Evolutionary conservation across 2,113 vertebrate species (phyloP).

Genomic region (Oryzias javanicus): DNA sequence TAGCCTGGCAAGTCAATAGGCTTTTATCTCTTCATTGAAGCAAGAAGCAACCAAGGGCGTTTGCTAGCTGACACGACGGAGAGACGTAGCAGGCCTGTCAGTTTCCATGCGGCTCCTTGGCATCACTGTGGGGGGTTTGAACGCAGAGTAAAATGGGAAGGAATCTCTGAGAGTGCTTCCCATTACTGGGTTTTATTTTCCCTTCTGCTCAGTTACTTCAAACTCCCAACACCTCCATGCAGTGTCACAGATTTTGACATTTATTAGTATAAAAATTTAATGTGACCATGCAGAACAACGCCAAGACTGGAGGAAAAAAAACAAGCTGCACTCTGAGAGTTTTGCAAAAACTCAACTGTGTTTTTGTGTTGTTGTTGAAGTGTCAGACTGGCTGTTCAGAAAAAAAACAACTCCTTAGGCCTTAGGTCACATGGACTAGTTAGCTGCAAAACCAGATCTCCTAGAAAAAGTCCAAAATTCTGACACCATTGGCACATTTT

Average conservation of each 20-base stretch:
- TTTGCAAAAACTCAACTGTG: constrained; percentile 11
- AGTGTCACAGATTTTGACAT: constrained; percentile 45
- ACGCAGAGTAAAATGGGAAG: constrained; percentile 26
- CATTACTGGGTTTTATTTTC: constrained; percentile 42
- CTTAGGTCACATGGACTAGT: too few species aligned
- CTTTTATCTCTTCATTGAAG: constrained; percentile 77
- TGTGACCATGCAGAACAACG: constrained; percentile 7
- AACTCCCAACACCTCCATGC: constrained; percentile 25
- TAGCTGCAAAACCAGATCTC: too few species aligned
- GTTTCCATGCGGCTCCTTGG: constrained; percentile 53
- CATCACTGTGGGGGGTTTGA: constrained; percentile 41
- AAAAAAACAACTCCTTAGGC: constrained; percentile 13
- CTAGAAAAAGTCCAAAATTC: too few species aligned
- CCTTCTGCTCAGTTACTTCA: constrained; percentile 31
- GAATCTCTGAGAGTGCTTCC: constrained; percentile 23
- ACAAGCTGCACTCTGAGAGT: constrained; percentile 8
- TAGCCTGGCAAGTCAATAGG: constrained; percentile 74
- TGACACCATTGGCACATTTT: too few species aligned
- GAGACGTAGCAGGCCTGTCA: constrained; percentile 64
- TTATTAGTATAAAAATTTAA: constrained; percentile 43
- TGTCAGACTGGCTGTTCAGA: constrained; percentile 26
- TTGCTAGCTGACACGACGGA: constrained; percentile 62
- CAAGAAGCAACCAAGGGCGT: constrained; percentile 62
- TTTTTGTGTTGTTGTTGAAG: constrained; percentile 17
- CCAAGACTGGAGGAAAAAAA: constrained; percentile 7